A percentile compares a stretch with the other conserved stretches of the same genome.
These are phyloP conservation scores for Nephrotoma guestfalica DNA, from an alignment of 2,888 invertebrate genomes.

Conservation along the genomic window DNA sequence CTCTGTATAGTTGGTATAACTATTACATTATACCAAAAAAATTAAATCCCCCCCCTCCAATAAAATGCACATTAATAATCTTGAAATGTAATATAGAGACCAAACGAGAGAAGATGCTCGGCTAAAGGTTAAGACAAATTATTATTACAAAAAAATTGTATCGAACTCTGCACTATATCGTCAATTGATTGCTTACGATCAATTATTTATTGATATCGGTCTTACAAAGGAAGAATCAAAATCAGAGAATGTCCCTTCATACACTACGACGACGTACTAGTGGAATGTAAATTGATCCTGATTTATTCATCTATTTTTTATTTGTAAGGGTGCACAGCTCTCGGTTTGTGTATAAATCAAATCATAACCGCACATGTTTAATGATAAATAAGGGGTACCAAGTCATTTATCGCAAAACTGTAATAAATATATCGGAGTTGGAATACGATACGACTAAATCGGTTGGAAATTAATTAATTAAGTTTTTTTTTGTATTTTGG, in stretches of 20 bases:
- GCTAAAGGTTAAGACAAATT: not conserved
- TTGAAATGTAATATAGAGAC: not conserved
- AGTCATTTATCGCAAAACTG: not conserved
- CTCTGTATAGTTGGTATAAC: not conserved
- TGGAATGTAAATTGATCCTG: not conserved
- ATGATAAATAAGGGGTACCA: not conserved
- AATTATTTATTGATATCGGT: not conserved
- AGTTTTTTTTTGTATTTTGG: no score
- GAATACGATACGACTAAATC: no score
- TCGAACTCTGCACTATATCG: not conserved
- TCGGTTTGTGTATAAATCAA: not conserved
- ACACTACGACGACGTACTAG: not conserved
- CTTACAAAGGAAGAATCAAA: not conserved
- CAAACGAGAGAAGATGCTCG: not conserved
- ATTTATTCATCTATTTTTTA: not conserved
- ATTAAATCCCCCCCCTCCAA: not conserved
- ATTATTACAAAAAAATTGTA: not conserved
- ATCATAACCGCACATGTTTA: not conserved
- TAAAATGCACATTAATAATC: not conserved
- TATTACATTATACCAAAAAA: not conserved
- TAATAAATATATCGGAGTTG: not conserved
- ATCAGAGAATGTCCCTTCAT: not conserved
- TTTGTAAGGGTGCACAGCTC: not conserved
- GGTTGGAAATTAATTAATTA: no score
- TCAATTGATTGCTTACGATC: not conserved